Percentiles rank a stretch among this genome's conserved stretches.
These are phyloP conservation scores for Drosophila hydei DNA, from an alignment of 1,140 invertebrate species.

Conservation along the genomic window DNA sequence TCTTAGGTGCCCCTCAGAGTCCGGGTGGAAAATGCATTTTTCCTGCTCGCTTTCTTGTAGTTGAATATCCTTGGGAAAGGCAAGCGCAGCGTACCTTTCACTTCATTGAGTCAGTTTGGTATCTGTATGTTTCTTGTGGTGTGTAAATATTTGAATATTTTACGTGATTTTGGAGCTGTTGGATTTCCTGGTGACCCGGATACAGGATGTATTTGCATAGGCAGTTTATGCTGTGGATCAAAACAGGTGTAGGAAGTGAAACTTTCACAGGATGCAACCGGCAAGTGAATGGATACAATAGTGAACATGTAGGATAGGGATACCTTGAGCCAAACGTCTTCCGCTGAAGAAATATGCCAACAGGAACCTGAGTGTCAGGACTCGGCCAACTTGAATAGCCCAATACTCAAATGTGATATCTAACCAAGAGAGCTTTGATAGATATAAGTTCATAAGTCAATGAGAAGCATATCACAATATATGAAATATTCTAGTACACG, in stretches of 20 bases:
- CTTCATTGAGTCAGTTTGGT: constrained; percentile 11
- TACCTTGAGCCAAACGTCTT: no score
- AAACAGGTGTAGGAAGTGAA: constrained; percentile 55
- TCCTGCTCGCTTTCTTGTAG: constrained; percentile 56
- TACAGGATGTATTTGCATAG: constrained; percentile 61
- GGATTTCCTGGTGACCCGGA: constrained; percentile 65
- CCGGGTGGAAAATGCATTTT: constrained; percentile 57
- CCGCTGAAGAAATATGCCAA: no score
- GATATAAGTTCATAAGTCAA: no score
- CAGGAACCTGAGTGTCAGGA: no score
- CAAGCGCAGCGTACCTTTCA: background rate
- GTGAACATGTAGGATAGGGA: background rate
- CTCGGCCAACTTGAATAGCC: no score
- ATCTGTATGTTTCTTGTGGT: constrained; percentile 18
- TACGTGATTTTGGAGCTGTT: constrained; percentile 73
- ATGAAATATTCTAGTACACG: no score
- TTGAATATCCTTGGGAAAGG: constrained; percentile 76
- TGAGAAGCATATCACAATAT: no score
- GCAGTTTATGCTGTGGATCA: constrained; percentile 23
- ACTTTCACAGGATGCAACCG: constrained; percentile 17
- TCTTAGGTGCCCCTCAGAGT: background rate
- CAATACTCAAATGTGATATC: no score
- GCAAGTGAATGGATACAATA: background rate
- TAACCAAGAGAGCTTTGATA: no score
- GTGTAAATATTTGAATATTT: constrained; percentile 63